phyloP scores from a whole-genome alignment of 30 jellyfish, hydroid and myxozoan species.

The Aurelia aurita region DNA sequence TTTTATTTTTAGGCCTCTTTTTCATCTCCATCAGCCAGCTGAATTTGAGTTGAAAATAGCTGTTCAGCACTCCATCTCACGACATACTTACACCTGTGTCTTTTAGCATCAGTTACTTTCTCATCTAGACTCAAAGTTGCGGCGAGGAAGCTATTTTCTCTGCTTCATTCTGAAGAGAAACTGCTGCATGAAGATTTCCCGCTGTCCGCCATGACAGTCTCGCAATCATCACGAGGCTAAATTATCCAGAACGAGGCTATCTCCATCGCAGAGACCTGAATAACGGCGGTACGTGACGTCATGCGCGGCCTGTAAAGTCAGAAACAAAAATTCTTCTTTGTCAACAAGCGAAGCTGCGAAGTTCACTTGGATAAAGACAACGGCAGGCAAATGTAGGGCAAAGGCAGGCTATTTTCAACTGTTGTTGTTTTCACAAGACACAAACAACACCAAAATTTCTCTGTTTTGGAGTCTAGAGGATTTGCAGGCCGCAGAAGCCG shows the following conservation, averaged over 20 bases:
- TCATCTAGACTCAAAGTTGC: too few species aligned
- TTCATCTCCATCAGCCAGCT: too few species aligned
- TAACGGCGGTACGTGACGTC: constrained; percentile 30
- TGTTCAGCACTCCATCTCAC: too few species aligned
- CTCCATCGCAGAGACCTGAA: background rate
- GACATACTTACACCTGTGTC: too few species aligned
- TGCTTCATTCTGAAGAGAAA: too few species aligned
- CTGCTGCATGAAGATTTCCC: too few species aligned
- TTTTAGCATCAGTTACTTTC: too few species aligned
- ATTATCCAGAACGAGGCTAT: background rate
- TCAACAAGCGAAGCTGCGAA: constrained; percentile 60
- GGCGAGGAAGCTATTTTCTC: too few species aligned
- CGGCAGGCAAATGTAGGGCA: constrained; percentile 36
- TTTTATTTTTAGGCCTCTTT: too few species aligned
- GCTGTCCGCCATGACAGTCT: background rate
- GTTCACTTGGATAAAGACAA: background rate
- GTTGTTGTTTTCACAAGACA: constrained; percentile 8
- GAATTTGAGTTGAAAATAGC: too few species aligned
- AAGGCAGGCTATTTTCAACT: background rate
- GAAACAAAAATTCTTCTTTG: constrained; percentile 54
- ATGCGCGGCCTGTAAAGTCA: constrained; percentile 60
- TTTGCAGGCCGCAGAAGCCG: constrained; percentile 97
- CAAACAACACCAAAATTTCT: constrained; percentile 56
- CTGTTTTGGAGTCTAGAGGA: constrained; percentile 94
- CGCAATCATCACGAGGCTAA: background rate